Base-by-base conservation (phyloP, 92 coral and sea anemone species). In the Palythoa caribaeorum region DNA sequence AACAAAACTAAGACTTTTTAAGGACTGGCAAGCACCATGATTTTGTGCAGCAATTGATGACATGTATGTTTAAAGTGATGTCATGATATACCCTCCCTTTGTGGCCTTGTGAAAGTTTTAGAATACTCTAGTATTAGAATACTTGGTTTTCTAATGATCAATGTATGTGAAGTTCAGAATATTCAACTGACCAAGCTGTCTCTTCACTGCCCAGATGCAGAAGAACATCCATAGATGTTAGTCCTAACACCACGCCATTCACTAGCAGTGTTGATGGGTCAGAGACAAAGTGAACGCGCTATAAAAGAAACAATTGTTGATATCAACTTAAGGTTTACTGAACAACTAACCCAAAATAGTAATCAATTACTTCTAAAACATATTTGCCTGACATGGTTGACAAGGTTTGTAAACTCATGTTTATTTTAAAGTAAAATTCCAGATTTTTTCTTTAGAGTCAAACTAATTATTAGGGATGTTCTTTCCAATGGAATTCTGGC, bases 121-220 rank as follows among this genome's bases (percentile, higher is more conserved):
- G 65, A 59, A 59, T 59, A 3, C 65, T 59, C n/a, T 3, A 10
- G 20, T 2, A 5, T 70, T 10, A 9, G 75, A 10, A 6, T 80
- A 40, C 50, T 6, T 8, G 11, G 20, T 13, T 50, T 13, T 8
- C 5, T 14, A 52, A 1, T 11, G n/a, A 20, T 9, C 12, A 71
- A 55, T 3, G 62, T 76, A 1, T 14, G 72, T 4, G 38, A 76
- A 9, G 6, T 44, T 39, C 12, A 13, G 16, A 21, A 14, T 12
- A 17, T 12, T 59, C 21, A 54, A 53, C 93, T 89, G 66, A 97
- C 99, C 98, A 87, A 62, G 96, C 96, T 36, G 98, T 97, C 76
- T 97, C 99, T 76, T 97, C 99, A 88, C 97, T 91, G 37, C 97
- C 99, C 53, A 97, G 84, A 69, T 97, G 98, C 48, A 97, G 89